These are phyloP conservation scores for Parnassius orleans DNA, from an alignment of 2,888 invertebrate genomes.

Conservation along the genomic window DNA sequence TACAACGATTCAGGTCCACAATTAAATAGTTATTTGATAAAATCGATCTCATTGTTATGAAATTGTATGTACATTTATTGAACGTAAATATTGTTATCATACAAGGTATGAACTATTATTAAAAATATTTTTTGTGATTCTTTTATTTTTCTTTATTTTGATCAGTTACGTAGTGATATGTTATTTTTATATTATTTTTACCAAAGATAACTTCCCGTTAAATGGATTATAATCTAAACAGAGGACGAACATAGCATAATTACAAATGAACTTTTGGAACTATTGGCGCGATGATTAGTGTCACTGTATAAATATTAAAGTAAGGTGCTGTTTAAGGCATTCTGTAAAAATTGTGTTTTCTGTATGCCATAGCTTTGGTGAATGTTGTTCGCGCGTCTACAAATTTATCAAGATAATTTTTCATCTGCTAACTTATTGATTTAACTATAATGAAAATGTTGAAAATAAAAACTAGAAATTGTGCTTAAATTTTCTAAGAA, in stretches of 20 bases:
- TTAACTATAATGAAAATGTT: slow-evolving; percentile 30
- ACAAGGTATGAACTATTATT: slow-evolving; percentile 77
- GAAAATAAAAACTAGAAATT: slow-evolving; percentile 31
- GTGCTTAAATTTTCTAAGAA: slow-evolving; percentile 50
- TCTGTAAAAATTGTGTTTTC: slow-evolving; percentile 45
- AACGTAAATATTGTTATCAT: slow-evolving; percentile 76
- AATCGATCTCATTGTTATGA: slow-evolving; percentile 80
- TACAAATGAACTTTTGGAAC: slow-evolving; percentile 59
- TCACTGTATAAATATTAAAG: slow-evolving; percentile 53
- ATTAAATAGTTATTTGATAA: slow-evolving; percentile 58
- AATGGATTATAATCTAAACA: slow-evolving; percentile 48
- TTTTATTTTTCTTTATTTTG: slow-evolving; percentile 54
- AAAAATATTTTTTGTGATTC: slow-evolving; percentile 42
- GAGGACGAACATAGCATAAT: slow-evolving; percentile 47
- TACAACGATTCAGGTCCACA: slow-evolving; percentile 69
- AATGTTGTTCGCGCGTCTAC: slow-evolving; percentile 53
- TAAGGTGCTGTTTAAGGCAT: slow-evolving; percentile 50
- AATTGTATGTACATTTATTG: slow-evolving; percentile 60
- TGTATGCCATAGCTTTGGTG: slow-evolving; percentile 43
- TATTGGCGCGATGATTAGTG: slow-evolving; percentile 73
- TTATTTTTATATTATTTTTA: slow-evolving; percentile 61
- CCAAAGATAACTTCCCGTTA: slow-evolving; percentile 76
- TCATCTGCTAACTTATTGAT: slow-evolving; percentile 30
- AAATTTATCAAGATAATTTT: slow-evolving; percentile 28
- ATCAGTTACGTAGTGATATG: slow-evolving; percentile 47